phyloP scores from a whole-genome alignment of 2,888 invertebrate species.

The Archips crataeganus region DNA sequence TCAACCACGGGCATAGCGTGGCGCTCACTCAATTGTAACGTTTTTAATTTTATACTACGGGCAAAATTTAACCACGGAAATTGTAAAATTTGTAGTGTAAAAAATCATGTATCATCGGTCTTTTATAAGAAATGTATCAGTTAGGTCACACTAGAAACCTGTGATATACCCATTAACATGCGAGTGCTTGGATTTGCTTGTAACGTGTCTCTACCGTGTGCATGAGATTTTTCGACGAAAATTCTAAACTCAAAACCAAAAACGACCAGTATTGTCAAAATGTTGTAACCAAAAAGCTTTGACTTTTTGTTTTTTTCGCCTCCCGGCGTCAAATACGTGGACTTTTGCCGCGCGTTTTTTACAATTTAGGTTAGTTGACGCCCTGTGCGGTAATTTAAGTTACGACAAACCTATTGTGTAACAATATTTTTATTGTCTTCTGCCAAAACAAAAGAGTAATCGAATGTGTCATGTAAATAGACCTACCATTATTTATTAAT shows the following conservation, averaged over 20 bases:
- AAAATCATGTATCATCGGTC: slow-evolving; percentile 52
- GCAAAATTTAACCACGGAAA: slow-evolving; percentile 59
- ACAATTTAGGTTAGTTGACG: slow-evolving; percentile 41
- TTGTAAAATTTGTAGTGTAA: slow-evolving; percentile 55
- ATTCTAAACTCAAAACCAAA: slow-evolving; percentile 63
- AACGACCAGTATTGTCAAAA: slow-evolving; percentile 80
- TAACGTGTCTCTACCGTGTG: slow-evolving; percentile 71
- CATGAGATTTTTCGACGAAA: slow-evolving; percentile 48
- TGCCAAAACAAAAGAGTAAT: slow-evolving; percentile 85
- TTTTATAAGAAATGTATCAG: slow-evolving; percentile 71
- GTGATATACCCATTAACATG: slow-evolving; percentile 79
- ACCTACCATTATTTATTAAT: slow-evolving; percentile 87
- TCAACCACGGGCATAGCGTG: neutral
- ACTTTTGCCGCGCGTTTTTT: slow-evolving; percentile 48
- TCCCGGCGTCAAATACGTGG: slow-evolving; percentile 55
- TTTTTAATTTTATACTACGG: slow-evolving; percentile 46
- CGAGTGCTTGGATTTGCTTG: slow-evolving; percentile 74
- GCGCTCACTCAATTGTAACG: slow-evolving; percentile 11
- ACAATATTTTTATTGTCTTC: slow-evolving; percentile 84
- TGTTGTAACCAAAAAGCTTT: slow-evolving; percentile 71
- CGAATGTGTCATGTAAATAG: slow-evolving; percentile 86
- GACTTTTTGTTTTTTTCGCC: slow-evolving; percentile 58
- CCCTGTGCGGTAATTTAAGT: slow-evolving; percentile 54
- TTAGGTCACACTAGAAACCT: slow-evolving; percentile 79
- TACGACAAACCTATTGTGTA: slow-evolving; percentile 72